Conservation (phyloP, 2,113 vertebrate genomes). For the Pogonocichla stellata region DNA sequence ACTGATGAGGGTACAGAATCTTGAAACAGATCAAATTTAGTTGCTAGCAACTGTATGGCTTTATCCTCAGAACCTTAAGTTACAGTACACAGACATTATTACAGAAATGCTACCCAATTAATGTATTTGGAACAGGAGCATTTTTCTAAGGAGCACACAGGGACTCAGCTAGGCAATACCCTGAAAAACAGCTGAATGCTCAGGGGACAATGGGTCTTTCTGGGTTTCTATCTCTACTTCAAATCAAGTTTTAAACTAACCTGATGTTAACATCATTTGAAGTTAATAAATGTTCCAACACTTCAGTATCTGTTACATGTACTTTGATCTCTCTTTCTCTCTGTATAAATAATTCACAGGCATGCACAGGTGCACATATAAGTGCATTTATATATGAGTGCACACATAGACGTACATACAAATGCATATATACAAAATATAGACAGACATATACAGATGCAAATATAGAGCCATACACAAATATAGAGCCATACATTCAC, state of each 20-base stretch:
- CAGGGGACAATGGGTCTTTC: neutral
- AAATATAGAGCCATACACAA: rapidly evolving
- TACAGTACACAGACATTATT: neutral
- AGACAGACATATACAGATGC: neutral
- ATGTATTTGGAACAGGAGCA: neutral
- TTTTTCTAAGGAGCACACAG: neutral
- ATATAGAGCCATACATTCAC: neutral
- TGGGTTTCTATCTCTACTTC: neutral
- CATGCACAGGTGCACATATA: neutral
- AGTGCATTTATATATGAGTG: neutral
- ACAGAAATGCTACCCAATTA: neutral
- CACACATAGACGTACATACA: neutral
- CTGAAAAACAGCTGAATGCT: neutral
- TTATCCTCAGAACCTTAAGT: neutral
- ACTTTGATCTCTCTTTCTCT: neutral
- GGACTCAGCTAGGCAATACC: neutral
- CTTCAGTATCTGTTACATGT: neutral
- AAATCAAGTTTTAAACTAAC: neutral
- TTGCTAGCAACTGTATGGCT: neutral
- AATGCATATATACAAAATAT: neutral
- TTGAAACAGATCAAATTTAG: neutral
- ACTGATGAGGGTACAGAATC: neutral
- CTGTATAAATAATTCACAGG: neutral
- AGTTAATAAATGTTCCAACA: neutral
- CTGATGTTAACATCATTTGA: neutral